phyloP scores from a whole-genome alignment of 2,797 vertebrate species.

The Gallinago nigripennis region DNA sequence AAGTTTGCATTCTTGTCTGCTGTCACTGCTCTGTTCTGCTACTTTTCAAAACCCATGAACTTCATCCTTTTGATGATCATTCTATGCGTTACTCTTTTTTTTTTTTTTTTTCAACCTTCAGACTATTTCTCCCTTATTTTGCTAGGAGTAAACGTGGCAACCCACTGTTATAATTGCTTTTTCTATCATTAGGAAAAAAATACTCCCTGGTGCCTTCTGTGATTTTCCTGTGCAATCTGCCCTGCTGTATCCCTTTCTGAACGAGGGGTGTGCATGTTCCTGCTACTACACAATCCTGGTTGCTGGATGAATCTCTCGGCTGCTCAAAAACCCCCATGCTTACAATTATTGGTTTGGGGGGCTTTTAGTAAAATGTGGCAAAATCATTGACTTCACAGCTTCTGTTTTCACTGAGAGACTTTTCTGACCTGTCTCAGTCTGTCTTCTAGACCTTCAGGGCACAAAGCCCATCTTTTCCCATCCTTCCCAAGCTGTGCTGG shows the following conservation, averaged over 20 bases:
- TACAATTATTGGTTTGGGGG: neutral
- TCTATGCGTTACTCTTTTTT: neutral
- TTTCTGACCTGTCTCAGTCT: neutral
- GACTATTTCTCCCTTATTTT: neutral
- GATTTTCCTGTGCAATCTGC: neutral
- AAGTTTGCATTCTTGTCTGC: neutral
- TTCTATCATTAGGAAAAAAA: neutral
- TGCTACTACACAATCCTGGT: neutral
- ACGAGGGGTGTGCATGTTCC: accelerated
- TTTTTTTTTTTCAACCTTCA: neutral
- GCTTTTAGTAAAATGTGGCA: neutral
- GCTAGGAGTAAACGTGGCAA: neutral
- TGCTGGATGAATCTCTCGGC: neutral
- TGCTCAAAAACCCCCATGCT: neutral
- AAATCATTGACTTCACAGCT: neutral
- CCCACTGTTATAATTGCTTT: neutral
- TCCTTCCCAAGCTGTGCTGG: neutral
- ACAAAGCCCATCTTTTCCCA: neutral
- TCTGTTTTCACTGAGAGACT: neutral
- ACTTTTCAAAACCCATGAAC: neutral
- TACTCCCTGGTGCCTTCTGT: neutral
- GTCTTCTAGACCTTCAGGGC: accelerated
- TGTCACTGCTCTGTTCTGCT: neutral
- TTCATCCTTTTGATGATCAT: neutral
- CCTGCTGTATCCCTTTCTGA: neutral